These are phyloP conservation scores for Drosophila putrida DNA, from an alignment of 2,888 invertebrate genomes.

Conservation along the genomic window DNA sequence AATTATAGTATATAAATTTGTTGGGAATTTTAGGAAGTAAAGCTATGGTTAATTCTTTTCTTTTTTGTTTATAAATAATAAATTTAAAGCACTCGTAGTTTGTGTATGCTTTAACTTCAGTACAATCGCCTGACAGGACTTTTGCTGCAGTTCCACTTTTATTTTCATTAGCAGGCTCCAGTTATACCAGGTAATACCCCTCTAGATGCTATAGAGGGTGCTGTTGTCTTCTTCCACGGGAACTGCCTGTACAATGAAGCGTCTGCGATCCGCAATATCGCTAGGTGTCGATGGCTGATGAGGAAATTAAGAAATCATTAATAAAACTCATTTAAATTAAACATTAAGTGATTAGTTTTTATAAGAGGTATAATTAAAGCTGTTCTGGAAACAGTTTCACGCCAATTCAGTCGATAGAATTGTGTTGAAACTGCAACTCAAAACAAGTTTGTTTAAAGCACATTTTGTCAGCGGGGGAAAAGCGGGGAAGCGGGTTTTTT, in stretches of 20 bases:
- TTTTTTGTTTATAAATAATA: conserved; percentile 33
- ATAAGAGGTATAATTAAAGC: not conserved
- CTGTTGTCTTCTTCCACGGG: conserved; percentile 82
- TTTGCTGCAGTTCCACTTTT: not conserved
- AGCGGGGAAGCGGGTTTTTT: not conserved
- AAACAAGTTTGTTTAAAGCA: not conserved
- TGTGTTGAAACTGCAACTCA: not conserved
- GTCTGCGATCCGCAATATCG: conserved; percentile 73
- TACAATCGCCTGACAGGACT: conserved; percentile 9
- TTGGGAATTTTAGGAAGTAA: conserved; percentile 35
- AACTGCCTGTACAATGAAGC: conserved; percentile 83
- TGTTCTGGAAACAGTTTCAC: not conserved
- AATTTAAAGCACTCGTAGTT: conserved; percentile 30
- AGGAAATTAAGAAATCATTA: not conserved
- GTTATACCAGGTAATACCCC: not conserved
- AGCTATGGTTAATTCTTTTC: conserved; percentile 38
- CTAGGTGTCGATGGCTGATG: conserved; percentile 54
- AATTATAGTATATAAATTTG: conserved; percentile 7
- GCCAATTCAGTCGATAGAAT: not conserved
- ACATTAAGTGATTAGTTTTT: conserved; percentile 1
- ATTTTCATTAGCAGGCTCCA: not conserved
- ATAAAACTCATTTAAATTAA: not conserved
- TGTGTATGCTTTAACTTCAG: conserved; percentile 31
- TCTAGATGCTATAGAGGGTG: conserved; percentile 76
- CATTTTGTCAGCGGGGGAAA: not conserved